A percentile compares a stretch with the other conserved stretches of the same genome.
These are phyloP conservation scores for Volucella inanis DNA, from an alignment of 2,888 invertebrate genomes.

Conservation along the genomic window DNA sequence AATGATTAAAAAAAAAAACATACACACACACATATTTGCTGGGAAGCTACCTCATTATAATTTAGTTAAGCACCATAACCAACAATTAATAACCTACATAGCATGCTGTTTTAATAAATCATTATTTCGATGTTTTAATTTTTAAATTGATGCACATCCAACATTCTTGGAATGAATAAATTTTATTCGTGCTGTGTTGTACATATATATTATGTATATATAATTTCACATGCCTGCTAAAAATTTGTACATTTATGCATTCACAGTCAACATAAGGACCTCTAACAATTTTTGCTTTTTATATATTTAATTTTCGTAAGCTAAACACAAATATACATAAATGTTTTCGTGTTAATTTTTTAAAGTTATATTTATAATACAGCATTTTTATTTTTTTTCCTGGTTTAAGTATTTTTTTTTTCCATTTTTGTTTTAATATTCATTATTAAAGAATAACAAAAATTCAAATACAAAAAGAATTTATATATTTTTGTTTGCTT, in stretches of 20 bases:
- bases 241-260: slow-evolving; percentile 36
- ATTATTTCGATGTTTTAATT: not conserved
- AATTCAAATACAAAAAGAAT: slow-evolving; percentile 56
- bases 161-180: slow-evolving; percentile 17
- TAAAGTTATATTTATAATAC: slow-evolving; percentile 27
- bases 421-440: slow-evolving; percentile 60
- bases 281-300: not conserved
- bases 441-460: slow-evolving; percentile 62
- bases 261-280: slow-evolving; percentile 48
- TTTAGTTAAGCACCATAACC: slow-evolving; percentile 12
- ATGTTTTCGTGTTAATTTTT: slow-evolving; percentile 32
- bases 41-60: slow-evolving; percentile 13
- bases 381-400: slow-evolving; percentile 9
- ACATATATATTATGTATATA: slow-evolving; percentile 6
- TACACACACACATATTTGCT: not conserved
- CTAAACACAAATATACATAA: slow-evolving; percentile 35
- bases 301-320: slow-evolving; percentile 10
- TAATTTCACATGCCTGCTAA: slow-evolving; percentile 54
- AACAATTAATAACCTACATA: not conserved
- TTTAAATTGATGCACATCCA: slow-evolving; percentile 45
- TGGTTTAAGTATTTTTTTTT: slow-evolving; percentile 17
- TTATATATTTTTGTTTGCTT: slow-evolving; percentile 74
- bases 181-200: slow-evolving; percentile 33
- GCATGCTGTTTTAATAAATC: slow-evolving; percentile 15
- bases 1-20: not conserved